Base-by-base conservation (phyloP, 2,113 vertebrate species). In the Mus pahari region DNA sequence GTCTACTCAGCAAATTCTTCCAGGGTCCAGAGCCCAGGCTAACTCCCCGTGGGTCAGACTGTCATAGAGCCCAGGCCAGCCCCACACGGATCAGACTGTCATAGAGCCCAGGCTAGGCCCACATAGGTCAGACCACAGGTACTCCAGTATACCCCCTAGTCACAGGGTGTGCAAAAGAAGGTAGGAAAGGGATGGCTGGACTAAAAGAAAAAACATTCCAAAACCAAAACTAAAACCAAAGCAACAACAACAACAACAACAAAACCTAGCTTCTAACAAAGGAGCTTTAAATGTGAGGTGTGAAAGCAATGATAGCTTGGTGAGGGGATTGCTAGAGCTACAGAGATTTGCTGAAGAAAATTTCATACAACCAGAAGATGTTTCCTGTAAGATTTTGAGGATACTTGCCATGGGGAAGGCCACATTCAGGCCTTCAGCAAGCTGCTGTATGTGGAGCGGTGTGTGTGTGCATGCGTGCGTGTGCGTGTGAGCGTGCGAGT, bases 261-360 rank as follows among this genome's bases (percentile, higher is more conserved):
- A 48, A 42, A 89, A 60, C 8, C 10, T 22, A 66, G 50, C 22
- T 53, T 50, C 20, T 70, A n/a, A 45, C 58, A 91, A 87, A 66
- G 36, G 9, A 77, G 48, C 45, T 64, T 60, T 31, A 79, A 81
- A 36, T 45, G 19, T 5, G n/a, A 64, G 36, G 1, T 62, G 81
- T 86, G 73, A 79, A 50, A 81, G 39, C 36, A 53, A 68, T 71
- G 66, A 39, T 39, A 58, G 42, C 78, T 31, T 39, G 24, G 10
- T 17, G 16, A 12, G 13, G 1, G 17, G 53, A 36, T 86, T 3
- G 20, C 50, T 36, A 22, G 10, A 45, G 14, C 33, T 12, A 9
- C 60, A 68, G 74, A 75, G 91, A 9, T 68, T 86, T 60, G 39
- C 53, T 55, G 48, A 78, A 70, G 94, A 78, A 64, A 86, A 36